Evolutionary conservation across 2,797 vertebrate species (phyloP).

Genomic region (Varecia variegata): DNA sequence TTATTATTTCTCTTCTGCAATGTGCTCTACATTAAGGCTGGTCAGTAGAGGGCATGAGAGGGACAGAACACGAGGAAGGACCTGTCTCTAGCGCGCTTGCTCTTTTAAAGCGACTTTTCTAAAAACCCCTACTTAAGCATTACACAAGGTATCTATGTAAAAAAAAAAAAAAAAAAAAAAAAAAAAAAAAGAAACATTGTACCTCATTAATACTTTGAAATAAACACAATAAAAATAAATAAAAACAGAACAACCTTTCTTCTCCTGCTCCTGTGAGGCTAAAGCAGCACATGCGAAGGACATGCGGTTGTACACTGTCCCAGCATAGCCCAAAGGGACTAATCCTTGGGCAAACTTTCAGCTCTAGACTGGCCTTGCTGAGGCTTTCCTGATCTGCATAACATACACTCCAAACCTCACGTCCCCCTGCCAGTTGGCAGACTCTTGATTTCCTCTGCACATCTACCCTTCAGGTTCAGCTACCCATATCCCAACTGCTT

Average conservation of each 20-base stretch:
- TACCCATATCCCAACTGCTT: no score
- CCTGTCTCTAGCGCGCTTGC: not conserved
- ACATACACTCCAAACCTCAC: no score
- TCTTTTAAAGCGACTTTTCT: not conserved
- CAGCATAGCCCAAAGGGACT: no score
- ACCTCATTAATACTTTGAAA: not conserved
- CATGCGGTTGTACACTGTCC: not conserved
- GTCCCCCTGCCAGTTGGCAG: accelerated
- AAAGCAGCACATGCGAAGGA: not conserved
- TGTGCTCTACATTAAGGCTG: not conserved
- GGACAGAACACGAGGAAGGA: not conserved
- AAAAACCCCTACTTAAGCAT: not conserved
- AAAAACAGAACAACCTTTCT: not conserved
- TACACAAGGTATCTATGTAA: not conserved
- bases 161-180: no score
- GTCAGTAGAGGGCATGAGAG: not conserved
- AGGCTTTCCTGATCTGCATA: not conserved
- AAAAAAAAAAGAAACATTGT: not conserved
- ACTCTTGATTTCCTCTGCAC: not conserved
- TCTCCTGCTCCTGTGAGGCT: not conserved
- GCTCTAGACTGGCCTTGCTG: no score
- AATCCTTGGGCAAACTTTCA: not conserved
- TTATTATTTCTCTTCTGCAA: not conserved
- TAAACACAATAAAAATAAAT: not conserved
- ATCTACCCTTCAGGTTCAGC: not conserved